Conservation (phyloP, 2,113 vertebrate genomes). For the Desmodus rotundus region DNA sequence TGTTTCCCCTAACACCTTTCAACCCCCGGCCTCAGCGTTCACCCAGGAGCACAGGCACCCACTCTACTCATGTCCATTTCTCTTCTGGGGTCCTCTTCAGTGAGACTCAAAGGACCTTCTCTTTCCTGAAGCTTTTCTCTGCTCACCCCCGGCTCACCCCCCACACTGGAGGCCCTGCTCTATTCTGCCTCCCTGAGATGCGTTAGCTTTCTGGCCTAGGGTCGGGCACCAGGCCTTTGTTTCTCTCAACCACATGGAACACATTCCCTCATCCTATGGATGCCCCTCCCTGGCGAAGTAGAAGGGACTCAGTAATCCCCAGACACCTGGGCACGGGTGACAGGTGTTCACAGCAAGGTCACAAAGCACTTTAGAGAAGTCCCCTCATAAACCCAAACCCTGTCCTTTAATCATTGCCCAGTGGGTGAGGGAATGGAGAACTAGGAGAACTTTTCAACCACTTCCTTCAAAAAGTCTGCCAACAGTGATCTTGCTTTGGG, state of each 20-base stretch:
- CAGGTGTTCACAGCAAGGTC: background rate
- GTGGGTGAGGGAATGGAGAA: background rate
- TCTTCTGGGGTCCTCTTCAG: background rate
- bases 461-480: background rate
- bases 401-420: background rate
- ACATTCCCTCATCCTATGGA: background rate
- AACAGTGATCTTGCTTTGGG: background rate
- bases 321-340: background rate
- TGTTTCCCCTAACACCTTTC: background rate
- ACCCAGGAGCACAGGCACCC: background rate
- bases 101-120: background rate
- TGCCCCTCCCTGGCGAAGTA: background rate
- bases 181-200: background rate
- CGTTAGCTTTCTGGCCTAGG: background rate
- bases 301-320: background rate
- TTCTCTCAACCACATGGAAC: background rate
- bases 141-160: background rate
- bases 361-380: background rate
- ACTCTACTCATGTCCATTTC: background rate
- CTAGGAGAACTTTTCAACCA: background rate
- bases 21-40: background rate
- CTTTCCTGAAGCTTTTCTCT: background rate
- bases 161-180: background rate
- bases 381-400: background rate
- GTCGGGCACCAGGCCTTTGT: background rate